These are phyloP conservation scores for Sebastes melanostomus DNA, from an alignment of 2,797 vertebrate genomes.

Conservation along the genomic window DNA sequence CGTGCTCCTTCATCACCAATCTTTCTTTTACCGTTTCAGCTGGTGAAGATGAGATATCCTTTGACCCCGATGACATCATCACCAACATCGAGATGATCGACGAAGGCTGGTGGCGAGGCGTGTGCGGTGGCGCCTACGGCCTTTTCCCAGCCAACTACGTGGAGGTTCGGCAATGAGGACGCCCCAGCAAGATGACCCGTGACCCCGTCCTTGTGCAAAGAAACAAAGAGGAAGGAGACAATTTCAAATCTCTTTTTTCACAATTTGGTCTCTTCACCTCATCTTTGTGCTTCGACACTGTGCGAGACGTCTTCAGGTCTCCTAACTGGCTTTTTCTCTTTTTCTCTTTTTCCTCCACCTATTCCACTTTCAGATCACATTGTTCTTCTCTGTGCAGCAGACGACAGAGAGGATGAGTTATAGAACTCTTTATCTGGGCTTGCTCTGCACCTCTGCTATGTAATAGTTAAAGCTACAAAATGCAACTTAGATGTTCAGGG, in stretches of 20 bases:
- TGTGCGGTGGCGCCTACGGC: slow-evolving; percentile 91
- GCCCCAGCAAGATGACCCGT: not conserved
- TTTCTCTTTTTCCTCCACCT: not conserved
- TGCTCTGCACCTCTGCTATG: not conserved
- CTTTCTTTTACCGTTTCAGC: slow-evolving; percentile 76
- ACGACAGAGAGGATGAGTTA: not conserved
- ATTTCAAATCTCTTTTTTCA: slow-evolving; percentile 17
- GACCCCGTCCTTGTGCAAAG: not conserved
- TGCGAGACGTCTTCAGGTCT: slow-evolving; percentile 56
- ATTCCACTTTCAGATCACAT: not conserved
- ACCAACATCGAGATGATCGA: slow-evolving; percentile 99
- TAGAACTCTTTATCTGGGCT: not conserved
- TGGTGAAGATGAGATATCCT: slow-evolving; percentile 96
- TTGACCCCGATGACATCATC: slow-evolving; percentile 96
- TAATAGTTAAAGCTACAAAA: slow-evolving; percentile 5
- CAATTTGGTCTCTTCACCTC: slow-evolving; percentile 14
- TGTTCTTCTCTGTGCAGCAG: not conserved
- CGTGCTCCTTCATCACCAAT: not conserved
- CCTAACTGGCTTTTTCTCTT: slow-evolving; percentile 8
- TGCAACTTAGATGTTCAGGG: not conserved
- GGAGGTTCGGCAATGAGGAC: slow-evolving; percentile 88
- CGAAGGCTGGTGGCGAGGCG: slow-evolving; percentile 97
- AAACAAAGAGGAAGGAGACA: slow-evolving; percentile 37
- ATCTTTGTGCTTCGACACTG: slow-evolving; percentile 47
- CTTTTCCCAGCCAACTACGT: slow-evolving; percentile 98